These are phyloP conservation scores for Noctua janthe DNA, from an alignment of 2,888 invertebrate genomes.

Conservation along the genomic window DNA sequence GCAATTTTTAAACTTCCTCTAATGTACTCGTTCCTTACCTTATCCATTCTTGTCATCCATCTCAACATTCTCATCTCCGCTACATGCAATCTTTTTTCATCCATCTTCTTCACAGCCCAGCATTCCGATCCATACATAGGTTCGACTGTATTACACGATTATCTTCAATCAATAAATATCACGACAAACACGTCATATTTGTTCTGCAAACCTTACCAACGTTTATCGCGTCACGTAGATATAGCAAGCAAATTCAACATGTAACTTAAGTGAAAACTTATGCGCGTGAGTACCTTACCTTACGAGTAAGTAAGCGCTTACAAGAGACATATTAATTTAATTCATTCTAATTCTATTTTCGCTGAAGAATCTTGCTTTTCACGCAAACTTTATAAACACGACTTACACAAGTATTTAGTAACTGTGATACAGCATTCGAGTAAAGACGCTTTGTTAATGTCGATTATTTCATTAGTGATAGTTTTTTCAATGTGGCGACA, in stretches of 20 bases:
- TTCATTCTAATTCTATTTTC: constrained; percentile 52
- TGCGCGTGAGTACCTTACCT: constrained; percentile 47
- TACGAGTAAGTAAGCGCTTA: constrained; percentile 54
- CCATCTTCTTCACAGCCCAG: no score
- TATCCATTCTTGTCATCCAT: no score
- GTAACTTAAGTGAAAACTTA: constrained; percentile 63
- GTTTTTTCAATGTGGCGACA: no score
- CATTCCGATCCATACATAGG: no score
- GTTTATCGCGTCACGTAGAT: constrained; percentile 60
- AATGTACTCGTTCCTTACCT: no score
- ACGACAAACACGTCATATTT: not conserved
- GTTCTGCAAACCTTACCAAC: constrained; percentile 37
- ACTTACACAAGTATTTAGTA: not conserved
- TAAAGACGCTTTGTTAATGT: constrained; percentile 3
- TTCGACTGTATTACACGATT: no score
- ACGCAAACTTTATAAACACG: constrained; percentile 14
- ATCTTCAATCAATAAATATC: not conserved
- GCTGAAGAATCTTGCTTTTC: constrained; percentile 21
- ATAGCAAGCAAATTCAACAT: constrained; percentile 61
- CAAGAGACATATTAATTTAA: constrained; percentile 60
- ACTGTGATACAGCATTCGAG: constrained; percentile 13
- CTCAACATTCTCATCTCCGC: no score
- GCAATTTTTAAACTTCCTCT: no score
- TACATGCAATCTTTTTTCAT: no score
- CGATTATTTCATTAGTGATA: not conserved